phyloP scores from a whole-genome alignment of 2,113 vertebrate species.

The Tauraco erythrolophus region DNA sequence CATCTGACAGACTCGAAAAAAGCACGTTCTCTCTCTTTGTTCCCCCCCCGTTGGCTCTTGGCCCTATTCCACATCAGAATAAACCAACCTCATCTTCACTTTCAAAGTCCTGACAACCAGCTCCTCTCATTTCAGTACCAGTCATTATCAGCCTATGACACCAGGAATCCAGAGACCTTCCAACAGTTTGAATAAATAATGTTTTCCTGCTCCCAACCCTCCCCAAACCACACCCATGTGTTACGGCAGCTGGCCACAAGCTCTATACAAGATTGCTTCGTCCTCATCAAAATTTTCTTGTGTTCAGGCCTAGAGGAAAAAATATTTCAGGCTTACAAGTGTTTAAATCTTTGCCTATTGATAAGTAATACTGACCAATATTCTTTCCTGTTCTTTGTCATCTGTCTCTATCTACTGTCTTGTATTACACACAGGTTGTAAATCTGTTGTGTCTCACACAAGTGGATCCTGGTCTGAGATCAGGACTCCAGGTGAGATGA shows the following conservation, averaged over 20 bases:
- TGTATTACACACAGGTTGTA: not conserved
- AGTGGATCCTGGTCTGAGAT: not conserved
- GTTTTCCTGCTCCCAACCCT: not conserved
- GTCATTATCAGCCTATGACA: not conserved
- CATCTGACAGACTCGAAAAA: not conserved
- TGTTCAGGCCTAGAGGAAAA: not conserved
- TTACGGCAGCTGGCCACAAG: not conserved
- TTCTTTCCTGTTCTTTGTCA: not conserved
- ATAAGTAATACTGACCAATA: not conserved
- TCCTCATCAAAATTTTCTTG: not conserved
- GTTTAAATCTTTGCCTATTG: not conserved
- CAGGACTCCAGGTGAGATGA: not conserved
- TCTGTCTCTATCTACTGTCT: not conserved
- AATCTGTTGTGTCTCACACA: not conserved
- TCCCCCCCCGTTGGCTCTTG: not conserved
- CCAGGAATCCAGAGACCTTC: not conserved
- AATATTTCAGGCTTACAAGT: not conserved
- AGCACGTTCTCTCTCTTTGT: not conserved
- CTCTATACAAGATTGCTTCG: not conserved
- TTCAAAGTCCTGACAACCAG: not conserved
- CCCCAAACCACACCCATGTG: not conserved
- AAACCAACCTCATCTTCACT: not conserved
- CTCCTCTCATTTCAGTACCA: not conserved
- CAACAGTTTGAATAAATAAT: not conserved
- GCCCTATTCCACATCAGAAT: not conserved